Evolutionary conservation across 2,113 vertebrate genomes (phyloP).

Genomic region (Colinus virginianus): DNA sequence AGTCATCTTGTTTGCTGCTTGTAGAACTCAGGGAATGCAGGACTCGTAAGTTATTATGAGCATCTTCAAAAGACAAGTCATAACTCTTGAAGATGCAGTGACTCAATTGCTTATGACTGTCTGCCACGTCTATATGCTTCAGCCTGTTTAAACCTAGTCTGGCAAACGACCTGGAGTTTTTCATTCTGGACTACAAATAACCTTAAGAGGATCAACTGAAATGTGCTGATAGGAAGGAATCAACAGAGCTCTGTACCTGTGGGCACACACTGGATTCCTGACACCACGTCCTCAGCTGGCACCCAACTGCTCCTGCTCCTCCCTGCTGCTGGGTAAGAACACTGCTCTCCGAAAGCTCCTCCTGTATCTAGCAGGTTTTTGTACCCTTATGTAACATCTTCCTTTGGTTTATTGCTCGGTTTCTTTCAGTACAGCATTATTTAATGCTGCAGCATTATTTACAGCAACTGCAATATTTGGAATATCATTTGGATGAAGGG

Average conservation of each 20-base stretch:
- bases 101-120: not conserved
- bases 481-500: conserved; percentile 31
- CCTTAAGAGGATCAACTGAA: not conserved
- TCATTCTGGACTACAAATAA: not conserved
- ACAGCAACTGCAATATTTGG: conserved; percentile 18
- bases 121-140: accelerated
- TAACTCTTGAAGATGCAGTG: not conserved
- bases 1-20: not conserved
- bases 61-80: not conserved
- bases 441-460: conserved; percentile 43
- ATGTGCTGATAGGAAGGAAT: accelerated
- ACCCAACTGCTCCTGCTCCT: accelerated
- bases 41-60: accelerated
- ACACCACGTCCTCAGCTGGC: not conserved
- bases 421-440: not conserved
- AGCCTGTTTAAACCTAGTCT: accelerated
- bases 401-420: not conserved
- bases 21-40: not conserved
- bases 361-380: not conserved
- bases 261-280: accelerated
- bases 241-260: accelerated
- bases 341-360: not conserved
- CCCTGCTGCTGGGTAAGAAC: accelerated
- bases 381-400: not conserved
- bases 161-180: accelerated